Evolutionary conservation across 2,113 vertebrate genomes (phyloP).

Genomic region (Scartelaos histophorus): DNA sequence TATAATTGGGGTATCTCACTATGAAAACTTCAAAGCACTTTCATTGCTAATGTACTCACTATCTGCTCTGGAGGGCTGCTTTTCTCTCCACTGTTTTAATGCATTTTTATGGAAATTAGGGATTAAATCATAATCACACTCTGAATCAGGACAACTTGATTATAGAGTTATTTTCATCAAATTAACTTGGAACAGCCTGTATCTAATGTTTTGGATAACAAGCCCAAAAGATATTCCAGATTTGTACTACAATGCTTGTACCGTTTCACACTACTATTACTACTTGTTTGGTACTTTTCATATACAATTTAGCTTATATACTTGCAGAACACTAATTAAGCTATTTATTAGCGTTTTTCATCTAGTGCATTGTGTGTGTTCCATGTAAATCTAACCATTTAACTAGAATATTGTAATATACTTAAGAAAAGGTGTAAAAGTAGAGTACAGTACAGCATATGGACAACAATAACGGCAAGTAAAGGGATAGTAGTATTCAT

Average conservation of each 20-base stretch:
- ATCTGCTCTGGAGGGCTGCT: not conserved
- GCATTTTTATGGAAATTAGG: not conserved
- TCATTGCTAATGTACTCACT: not conserved
- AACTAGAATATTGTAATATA: no score
- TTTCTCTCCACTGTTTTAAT: slow-evolving; percentile 14
- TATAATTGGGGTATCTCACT: slow-evolving; percentile 4
- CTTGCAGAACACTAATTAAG: no score
- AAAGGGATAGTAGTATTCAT: no score
- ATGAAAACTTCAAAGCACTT: slow-evolving; percentile 17
- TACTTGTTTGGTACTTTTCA: no score
- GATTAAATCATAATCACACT: slow-evolving; percentile 8
- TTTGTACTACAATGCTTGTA: slow-evolving; percentile 1
- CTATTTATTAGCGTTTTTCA: no score
- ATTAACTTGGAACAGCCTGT: not conserved
- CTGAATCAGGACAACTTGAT: not conserved
- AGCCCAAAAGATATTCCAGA: not conserved
- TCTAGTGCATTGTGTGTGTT: no score
- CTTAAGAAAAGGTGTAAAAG: no score
- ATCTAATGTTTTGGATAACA: not conserved
- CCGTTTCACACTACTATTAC: no score
- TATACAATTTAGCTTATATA: no score
- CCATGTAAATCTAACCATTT: no score
- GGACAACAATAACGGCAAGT: no score
- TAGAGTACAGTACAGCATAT: no score
- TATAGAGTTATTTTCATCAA: not conserved